Evolutionary conservation across 2,888 invertebrate genomes (phyloP), one percentile per base, ranked within the genome.

Genomic region (Caenorhabditis becei): DNA sequence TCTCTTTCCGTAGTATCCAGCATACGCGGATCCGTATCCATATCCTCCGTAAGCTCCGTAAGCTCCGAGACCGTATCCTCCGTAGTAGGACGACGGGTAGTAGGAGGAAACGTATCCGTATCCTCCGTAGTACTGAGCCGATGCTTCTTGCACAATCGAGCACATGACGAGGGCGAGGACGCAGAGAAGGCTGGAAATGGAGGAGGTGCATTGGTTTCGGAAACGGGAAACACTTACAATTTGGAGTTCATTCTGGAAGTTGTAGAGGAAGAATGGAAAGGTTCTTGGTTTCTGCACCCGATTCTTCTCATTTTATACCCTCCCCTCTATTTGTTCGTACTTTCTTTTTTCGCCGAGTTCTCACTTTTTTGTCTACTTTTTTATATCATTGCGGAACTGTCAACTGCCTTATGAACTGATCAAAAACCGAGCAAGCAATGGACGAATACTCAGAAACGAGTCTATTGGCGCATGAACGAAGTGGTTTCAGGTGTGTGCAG

Each of bases 11-110:
- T 59, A 59, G 41, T 59, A 59, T 59, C 54, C 54, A 28, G 32
- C 54, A 24, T 59, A 59, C 3, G 59, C 59, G 20, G 59, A 59
- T 59, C 41, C 41, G 41, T 59, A 59, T 59, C 59, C 59, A 41
- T 59, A 59, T 23, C 24, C 54, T n/a, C 54, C 54, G 32, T 54
- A 54, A n/a, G 54, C 54, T 54, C 51, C 51, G 32, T 41, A 41
- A 41, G 41, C 41, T 41, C 41, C 28, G 54, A 54, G 28, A 41
- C 54, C 54, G 54, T 54, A 54, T 28, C 28, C 54, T 54, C 54
- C 54, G 54, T 54, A 54, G 54, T 54, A 54, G 54, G 54, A 54
- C 28, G 54, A 54, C 54, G 54, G 32, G 54, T 54, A 54, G 54
- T 28, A 54, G 54, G 54, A 54, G 54, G 54, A 54, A 10, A 32